Percentiles rank a stretch among this genome's conserved stretches.
Evolutionary conservation across 2,888 invertebrate genomes (phyloP).

Genomic region (Nipponacmea schrenckii): DNA sequence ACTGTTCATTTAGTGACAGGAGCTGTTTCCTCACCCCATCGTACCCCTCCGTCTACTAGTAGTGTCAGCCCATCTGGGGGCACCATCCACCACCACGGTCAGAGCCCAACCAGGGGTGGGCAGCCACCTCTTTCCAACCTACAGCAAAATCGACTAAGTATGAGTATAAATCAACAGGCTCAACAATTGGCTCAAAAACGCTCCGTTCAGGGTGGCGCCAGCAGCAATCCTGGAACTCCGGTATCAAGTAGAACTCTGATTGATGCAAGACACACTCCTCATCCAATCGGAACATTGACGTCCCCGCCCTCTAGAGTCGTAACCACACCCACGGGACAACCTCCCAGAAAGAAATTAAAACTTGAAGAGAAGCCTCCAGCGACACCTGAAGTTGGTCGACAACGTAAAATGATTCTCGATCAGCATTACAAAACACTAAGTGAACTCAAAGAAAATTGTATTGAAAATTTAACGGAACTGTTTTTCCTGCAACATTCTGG

Average conservation of each 20-base stretch:
- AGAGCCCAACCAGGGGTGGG: slow-evolving; percentile 44
- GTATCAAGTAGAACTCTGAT: slow-evolving; percentile 20
- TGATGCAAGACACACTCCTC: slow-evolving; percentile 25
- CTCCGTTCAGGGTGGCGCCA: slow-evolving; percentile 14
- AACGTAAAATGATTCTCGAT: slow-evolving; percentile 56
- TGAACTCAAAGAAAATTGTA: slow-evolving; percentile 63
- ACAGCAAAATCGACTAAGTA: slow-evolving; percentile 32
- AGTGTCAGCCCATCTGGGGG: slow-evolving; percentile 41
- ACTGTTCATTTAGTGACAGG: neutral
- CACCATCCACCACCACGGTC: slow-evolving; percentile 60
- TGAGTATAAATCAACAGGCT: slow-evolving; percentile 31
- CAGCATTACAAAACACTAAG: slow-evolving; percentile 53
- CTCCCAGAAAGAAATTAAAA: slow-evolving; percentile 57
- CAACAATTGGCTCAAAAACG: slow-evolving; percentile 20
- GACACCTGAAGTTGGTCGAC: slow-evolving; percentile 52
- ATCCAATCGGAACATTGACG: slow-evolving; percentile 15
- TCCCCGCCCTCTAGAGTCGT: neutral
- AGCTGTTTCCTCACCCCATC: neutral
- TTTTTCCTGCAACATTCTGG: slow-evolving; percentile 88
- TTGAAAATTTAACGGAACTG: slow-evolving; percentile 76
- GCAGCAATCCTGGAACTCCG: slow-evolving; percentile 24
- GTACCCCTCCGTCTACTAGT: slow-evolving; percentile 13
- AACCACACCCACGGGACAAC: slow-evolving; percentile 37
- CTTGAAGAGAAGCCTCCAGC: slow-evolving; percentile 61
- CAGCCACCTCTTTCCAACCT: slow-evolving; percentile 49